Evolutionary conservation across 2,888 invertebrate genomes (phyloP).

Genomic region (Cephus pulcher): DNA sequence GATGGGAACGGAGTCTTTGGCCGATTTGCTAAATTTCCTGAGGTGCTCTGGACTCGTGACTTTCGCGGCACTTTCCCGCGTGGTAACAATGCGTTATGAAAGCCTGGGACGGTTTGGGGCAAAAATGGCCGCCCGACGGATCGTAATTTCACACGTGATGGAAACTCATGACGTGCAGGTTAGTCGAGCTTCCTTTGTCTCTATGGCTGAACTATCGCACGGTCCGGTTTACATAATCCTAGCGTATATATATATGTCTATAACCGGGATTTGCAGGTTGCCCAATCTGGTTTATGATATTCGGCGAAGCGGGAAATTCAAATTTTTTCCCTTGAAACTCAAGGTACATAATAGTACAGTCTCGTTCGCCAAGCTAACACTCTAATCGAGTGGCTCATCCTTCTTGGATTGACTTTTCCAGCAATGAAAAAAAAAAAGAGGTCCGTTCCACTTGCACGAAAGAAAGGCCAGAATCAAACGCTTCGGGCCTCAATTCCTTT

Average conservation of each 20-base stretch:
- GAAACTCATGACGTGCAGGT: background rate
- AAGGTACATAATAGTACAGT: background rate
- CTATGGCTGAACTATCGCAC: conserved; percentile 29
- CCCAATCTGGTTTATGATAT: background rate
- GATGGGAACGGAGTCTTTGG: background rate
- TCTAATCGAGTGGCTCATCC: background rate
- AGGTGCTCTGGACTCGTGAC: background rate
- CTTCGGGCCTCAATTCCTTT: background rate
- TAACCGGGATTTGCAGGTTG: conserved; percentile 32
- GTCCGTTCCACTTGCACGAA: background rate
- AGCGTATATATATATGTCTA: conserved; percentile 21
- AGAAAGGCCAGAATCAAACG: background rate
- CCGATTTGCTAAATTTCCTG: background rate
- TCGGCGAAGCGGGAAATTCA: background rate
- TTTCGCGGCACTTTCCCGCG: background rate
- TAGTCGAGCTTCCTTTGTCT: conserved; percentile 2
- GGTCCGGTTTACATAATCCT: conserved; percentile 46
- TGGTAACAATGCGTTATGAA: conserved; percentile 25
- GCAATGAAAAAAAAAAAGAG: background rate
- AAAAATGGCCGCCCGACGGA: background rate
- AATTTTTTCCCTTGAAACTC: background rate
- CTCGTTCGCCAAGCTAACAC: background rate
- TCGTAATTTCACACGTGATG: background rate
- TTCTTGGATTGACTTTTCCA: background rate
- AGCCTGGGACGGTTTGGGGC: conserved; percentile 27